Evolutionary conservation across 1,140 invertebrate genomes (phyloP).

Genomic region (Caenorhabditis inopinata): DNA sequence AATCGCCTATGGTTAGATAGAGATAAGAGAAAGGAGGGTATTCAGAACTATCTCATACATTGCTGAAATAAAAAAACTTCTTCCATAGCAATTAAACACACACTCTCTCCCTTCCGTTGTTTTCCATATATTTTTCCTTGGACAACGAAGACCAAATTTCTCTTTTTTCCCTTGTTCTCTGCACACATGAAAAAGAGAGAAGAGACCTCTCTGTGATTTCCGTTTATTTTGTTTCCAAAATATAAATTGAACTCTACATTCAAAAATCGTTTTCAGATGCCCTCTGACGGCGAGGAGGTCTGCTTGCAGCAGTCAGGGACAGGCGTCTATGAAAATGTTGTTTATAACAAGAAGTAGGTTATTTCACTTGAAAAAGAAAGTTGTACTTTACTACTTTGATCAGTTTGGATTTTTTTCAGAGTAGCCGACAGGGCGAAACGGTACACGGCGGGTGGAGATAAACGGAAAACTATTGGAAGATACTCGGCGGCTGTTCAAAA

Average conservation of each 20-base stretch:
- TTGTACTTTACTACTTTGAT: too few relatives aligned
- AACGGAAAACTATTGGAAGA: not conserved
- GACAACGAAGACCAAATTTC: too few relatives aligned
- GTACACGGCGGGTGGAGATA: not conserved
- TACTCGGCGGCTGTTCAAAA: not conserved
- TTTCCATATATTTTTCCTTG: not conserved
- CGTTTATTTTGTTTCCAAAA: not conserved
- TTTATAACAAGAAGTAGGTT: not conserved
- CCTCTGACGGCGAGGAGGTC: constrained; percentile 29
- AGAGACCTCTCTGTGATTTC: not conserved
- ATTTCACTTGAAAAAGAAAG: not conserved
- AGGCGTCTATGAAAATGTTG: constrained; percentile 12
- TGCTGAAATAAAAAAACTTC: not conserved
- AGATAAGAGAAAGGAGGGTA: not conserved
- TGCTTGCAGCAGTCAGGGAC: constrained; percentile 6
- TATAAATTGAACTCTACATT: not conserved
- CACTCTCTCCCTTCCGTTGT: not conserved
- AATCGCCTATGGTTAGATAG: not conserved
- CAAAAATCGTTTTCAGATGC: not conserved
- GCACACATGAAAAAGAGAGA: too few relatives aligned
- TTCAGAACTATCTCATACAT: not conserved
- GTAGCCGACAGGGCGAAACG: not conserved
- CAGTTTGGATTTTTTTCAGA: not conserved
- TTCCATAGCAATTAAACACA: not conserved
- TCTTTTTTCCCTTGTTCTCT: too few relatives aligned